A percentile compares a stretch with the other conserved stretches of the same genome.
Evolutionary conservation across 1,140 invertebrate genomes (phyloP).

Genomic region (Homarus americanus): DNA sequence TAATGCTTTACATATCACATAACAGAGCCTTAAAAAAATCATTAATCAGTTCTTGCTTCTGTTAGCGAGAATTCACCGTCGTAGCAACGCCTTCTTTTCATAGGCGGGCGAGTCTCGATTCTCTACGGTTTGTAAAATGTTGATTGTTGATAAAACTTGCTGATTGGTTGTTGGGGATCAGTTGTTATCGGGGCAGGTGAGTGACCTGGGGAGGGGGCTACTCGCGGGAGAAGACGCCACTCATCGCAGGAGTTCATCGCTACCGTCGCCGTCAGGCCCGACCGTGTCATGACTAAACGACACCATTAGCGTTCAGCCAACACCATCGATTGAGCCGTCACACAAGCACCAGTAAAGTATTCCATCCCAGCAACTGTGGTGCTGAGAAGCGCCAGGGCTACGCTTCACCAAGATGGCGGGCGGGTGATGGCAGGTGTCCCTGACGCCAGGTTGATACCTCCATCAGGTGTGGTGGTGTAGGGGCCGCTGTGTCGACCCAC

Average conservation of each 20-base stretch:
- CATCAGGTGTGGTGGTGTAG: neutral
- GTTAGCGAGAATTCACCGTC: constrained; percentile 36
- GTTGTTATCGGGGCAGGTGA: constrained; percentile 3
- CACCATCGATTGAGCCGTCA: neutral
- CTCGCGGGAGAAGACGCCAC: neutral
- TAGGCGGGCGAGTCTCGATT: neutral
- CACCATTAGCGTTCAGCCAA: neutral
- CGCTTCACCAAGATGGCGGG: too few relatives aligned
- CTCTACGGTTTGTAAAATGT: neutral
- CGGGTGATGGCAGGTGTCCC: neutral
- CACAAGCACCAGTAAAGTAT: neutral
- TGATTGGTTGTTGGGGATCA: neutral
- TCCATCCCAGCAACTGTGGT: neutral
- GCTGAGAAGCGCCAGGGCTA: too few relatives aligned
- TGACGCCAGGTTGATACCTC: neutral
- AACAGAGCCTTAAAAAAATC: constrained; percentile 60
- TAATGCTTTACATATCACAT: constrained; percentile 73
- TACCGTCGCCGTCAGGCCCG: constrained; percentile 26
- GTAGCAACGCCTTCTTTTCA: constrained; percentile 8
- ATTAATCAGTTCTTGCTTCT: constrained; percentile 42
- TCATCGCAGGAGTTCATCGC: constrained; percentile 29
- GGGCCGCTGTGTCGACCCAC: too few relatives aligned
- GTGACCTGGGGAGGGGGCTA: constrained; percentile 44
- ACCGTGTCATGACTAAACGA: neutral
- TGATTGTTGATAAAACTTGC: neutral